phyloP scores from a whole-genome alignment of 2,797 vertebrate species.

The Clamator glandarius region DNA sequence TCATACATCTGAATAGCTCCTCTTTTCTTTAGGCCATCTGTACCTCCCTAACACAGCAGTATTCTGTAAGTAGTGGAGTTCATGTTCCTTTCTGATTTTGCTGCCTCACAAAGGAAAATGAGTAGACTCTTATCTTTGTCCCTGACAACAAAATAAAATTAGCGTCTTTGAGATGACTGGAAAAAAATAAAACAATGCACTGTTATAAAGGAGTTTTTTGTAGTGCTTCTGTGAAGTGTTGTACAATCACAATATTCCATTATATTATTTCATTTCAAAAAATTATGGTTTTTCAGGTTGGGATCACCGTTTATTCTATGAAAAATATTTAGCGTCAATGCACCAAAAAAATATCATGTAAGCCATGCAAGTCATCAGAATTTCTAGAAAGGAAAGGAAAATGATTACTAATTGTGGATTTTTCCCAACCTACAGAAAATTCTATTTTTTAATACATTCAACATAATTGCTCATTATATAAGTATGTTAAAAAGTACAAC shows the following conservation, averaged over 20 bases:
- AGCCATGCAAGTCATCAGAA: not conserved
- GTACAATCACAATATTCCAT: not conserved
- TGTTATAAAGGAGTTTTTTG: not conserved
- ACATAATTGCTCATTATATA: constrained; percentile 54
- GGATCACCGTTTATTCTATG: not conserved
- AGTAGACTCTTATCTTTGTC: not conserved
- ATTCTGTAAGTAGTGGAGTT: not conserved
- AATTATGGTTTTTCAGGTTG: not conserved
- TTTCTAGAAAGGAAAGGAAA: constrained; percentile 19
- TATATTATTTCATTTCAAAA: not conserved
- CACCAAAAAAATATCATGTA: not conserved
- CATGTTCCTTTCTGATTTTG: not conserved
- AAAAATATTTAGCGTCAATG: not conserved
- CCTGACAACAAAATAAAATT: not conserved
- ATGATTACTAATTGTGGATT: not conserved
- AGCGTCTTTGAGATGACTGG: not conserved
- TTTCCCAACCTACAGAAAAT: constrained; percentile 28
- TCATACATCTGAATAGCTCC: not conserved
- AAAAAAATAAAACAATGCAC: not conserved
- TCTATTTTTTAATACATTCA: constrained; percentile 37
- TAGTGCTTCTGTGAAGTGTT: not conserved
- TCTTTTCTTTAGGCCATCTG: not conserved
- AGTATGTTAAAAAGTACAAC: constrained; percentile 62
- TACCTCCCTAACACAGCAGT: not conserved
- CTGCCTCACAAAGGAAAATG: not conserved